phyloP scores from a whole-genome alignment of 2,113 vertebrate species.

The Ceuthmochares aereus region DNA sequence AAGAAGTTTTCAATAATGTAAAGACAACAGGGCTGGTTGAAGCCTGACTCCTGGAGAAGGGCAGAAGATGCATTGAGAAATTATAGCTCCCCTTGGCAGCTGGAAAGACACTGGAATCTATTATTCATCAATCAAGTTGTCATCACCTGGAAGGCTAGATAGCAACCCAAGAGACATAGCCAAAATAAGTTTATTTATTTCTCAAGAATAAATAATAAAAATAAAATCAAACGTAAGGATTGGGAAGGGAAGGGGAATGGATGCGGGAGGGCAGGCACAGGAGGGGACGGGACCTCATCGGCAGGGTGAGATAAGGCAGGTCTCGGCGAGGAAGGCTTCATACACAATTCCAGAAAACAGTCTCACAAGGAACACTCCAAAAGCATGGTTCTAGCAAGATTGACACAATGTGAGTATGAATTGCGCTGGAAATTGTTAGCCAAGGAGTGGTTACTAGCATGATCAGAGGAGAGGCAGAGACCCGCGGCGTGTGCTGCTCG shows the following conservation, averaged over 20 bases:
- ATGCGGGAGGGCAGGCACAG: neutral
- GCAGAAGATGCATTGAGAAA: neutral
- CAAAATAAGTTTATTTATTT: neutral
- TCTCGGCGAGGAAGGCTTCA: fast-evolving
- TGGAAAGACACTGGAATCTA: neutral
- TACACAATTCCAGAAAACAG: neutral
- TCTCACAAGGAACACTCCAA: fast-evolving
- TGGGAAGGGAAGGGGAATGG: neutral
- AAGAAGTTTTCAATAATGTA: neutral
- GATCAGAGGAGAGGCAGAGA: neutral
- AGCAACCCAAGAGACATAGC: neutral
- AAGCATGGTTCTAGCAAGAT: too few relatives aligned
- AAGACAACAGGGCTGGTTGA: neutral
- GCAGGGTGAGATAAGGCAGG: fast-evolving
- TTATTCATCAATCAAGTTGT: conserved; percentile 49
- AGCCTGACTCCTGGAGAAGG: neutral
- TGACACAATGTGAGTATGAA: fast-evolving
- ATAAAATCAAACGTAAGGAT: neutral
- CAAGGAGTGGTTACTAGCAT: fast-evolving
- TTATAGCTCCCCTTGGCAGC: neutral
- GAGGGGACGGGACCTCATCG: fast-evolving
- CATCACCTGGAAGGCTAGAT: neutral
- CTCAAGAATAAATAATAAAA: neutral
- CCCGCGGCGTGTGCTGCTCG: neutral
- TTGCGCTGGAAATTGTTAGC: neutral